These are phyloP conservation scores for Chelonoidis abingdonii DNA, from an alignment of 2,113 vertebrate species.

Conservation along the genomic window DNA sequence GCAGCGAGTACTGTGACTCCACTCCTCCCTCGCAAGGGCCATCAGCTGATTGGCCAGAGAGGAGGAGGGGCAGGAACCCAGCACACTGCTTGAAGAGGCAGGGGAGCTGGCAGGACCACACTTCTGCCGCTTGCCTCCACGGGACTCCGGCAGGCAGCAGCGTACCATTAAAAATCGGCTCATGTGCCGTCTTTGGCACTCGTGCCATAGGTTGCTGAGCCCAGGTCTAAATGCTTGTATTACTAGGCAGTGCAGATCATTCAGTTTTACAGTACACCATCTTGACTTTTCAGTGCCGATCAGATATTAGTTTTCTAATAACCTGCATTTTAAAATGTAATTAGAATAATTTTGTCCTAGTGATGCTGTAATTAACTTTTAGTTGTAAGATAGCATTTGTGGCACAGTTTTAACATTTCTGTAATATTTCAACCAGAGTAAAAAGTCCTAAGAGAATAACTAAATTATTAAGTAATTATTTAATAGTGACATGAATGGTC, in stretches of 20 bases:
- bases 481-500: not conserved
- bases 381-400: rapidly evolving
- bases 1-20: too few relatives aligned
- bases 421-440: not conserved
- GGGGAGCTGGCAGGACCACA: too few relatives aligned
- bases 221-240: not conserved
- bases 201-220: too few relatives aligned
- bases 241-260: rapidly evolving
- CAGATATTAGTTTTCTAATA: not conserved
- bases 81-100: too few relatives aligned
- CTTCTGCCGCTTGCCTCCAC: too few relatives aligned
- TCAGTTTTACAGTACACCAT: not conserved
- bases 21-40: too few relatives aligned
- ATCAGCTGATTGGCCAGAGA: too few relatives aligned
- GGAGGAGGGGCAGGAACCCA: too few relatives aligned
- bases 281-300: not conserved
- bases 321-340: not conserved
- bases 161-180: too few relatives aligned
- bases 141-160: too few relatives aligned
- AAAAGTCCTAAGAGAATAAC: not conserved
- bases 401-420: not conserved
- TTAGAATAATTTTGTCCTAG: not conserved
- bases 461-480: not conserved
- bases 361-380: not conserved
- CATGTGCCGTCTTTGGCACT: too few relatives aligned